These are phyloP conservation scores for Cottus gobio DNA, from an alignment of 2,113 vertebrate species.

Conservation along the genomic window DNA sequence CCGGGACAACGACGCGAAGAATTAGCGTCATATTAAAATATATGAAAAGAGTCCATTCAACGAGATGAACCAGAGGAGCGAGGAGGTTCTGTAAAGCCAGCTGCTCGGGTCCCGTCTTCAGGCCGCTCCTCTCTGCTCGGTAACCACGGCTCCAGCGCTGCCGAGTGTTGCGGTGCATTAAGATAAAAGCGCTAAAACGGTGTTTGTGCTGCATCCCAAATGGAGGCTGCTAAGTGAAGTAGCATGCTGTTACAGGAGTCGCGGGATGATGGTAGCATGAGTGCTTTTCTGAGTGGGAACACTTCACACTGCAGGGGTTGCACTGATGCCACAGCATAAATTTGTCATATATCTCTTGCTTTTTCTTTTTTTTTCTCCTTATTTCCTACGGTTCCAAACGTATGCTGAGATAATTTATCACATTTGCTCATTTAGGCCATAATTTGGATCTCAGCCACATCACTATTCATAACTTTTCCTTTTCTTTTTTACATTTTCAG, in stretches of 20 bases:
- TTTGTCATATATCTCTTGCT: constrained; percentile 59
- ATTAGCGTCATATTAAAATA: constrained; percentile 66
- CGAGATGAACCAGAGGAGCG: constrained; percentile 51
- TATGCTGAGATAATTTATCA: constrained; percentile 58
- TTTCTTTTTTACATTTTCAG: constrained; percentile 36
- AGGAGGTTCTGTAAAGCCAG: constrained; percentile 10
- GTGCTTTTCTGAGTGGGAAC: constrained; percentile 74
- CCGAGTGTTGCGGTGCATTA: constrained; percentile 89
- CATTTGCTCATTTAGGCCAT: constrained; percentile 61
- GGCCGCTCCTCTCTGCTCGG: constrained; percentile 83
- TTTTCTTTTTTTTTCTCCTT: background rate
- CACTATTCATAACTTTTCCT: constrained; percentile 48
- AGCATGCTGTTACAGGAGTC: constrained; percentile 73
- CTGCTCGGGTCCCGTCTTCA: constrained; percentile 67
- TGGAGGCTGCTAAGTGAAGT: constrained; percentile 77
- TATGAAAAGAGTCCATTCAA: constrained; percentile 63
- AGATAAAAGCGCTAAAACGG: constrained; percentile 82
- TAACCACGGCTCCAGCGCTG: constrained; percentile 87
- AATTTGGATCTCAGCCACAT: constrained; percentile 37
- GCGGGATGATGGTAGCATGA: constrained; percentile 73
- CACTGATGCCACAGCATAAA: constrained; percentile 58
- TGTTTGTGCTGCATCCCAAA: constrained; percentile 76
- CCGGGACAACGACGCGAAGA: constrained; percentile 53
- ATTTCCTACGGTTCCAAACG: background rate
- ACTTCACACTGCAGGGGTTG: constrained; percentile 73